Evolutionary conservation across 1,140 invertebrate species (phyloP).

Genomic region (Drosophila pandora): DNA sequence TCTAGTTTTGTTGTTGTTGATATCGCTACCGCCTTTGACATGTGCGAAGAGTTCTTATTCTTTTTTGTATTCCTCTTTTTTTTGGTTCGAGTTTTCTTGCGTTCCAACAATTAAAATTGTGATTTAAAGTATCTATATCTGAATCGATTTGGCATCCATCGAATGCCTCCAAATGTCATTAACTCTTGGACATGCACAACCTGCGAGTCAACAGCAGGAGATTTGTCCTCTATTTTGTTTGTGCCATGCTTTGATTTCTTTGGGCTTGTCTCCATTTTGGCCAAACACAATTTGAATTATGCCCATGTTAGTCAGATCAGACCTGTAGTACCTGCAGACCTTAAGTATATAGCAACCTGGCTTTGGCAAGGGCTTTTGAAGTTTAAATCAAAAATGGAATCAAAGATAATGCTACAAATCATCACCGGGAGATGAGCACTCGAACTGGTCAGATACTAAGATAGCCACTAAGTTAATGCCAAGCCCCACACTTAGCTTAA

Average conservation of each 20-base stretch:
- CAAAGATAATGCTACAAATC: conserved; percentile 78
- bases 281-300: conserved; percentile 70
- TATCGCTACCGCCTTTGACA: conserved; percentile 72
- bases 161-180: conserved; percentile 66
- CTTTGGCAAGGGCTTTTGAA: conserved; percentile 1
- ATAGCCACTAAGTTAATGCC: conserved; percentile 21
- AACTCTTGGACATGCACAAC: conserved; percentile 52
- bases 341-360: conserved; percentile 38
- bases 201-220: conserved; percentile 38
- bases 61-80: conserved; percentile 24
- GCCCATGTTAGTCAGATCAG: conserved; percentile 59
- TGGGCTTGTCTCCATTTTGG: conserved; percentile 32
- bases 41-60: conserved; percentile 70
- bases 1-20: conserved; percentile 30
- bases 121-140: conserved; percentile 80
- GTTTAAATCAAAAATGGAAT: conserved; percentile 11
- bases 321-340: too few relatives aligned
- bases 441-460: conserved; percentile 44
- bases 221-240: conserved; percentile 77
- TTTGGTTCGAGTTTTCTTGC: conserved; percentile 50
- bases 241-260: conserved; percentile 15
- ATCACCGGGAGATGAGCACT: conserved; percentile 75
- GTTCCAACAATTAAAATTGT: conserved; percentile 69
- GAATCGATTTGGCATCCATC: conserved; percentile 78
- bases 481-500: conserved; percentile 74